Evolutionary conservation across 1,140 invertebrate species (phyloP).

Genomic region (Colletes gigas): DNA sequence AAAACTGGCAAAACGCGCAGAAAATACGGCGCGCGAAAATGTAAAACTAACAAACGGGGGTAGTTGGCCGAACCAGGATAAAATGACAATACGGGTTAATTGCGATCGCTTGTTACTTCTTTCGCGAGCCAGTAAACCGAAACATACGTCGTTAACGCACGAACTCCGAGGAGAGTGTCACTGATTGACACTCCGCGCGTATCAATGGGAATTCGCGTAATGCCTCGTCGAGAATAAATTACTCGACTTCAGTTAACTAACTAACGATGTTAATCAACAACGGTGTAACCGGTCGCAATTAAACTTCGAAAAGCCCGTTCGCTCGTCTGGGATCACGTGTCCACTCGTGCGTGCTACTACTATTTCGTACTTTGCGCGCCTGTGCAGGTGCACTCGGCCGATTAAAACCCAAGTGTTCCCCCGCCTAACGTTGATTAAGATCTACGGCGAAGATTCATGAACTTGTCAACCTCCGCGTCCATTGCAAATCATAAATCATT

Average conservation of each 20-base stretch:
- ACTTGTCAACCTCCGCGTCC: not conserved
- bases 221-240: constrained; percentile 33
- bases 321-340: constrained; percentile 24
- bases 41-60: not conserved
- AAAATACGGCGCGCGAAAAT: not conserved
- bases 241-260: constrained; percentile 37
- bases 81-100: constrained; percentile 11
- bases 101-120: not conserved
- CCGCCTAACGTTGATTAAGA: not conserved
- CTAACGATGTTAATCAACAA: constrained; percentile 52
- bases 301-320: constrained; percentile 40
- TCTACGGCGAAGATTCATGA: not conserved
- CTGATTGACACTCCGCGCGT: constrained; percentile 30
- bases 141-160: constrained; percentile 5
- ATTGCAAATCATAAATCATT: not conserved
- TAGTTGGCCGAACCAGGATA: not conserved
- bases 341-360: constrained; percentile 28
- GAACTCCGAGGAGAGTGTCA: constrained; percentile 9
- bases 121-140: not conserved
- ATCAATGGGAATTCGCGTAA: constrained; percentile 41
- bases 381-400: not conserved
- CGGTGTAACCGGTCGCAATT: constrained; percentile 43
- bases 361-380: constrained; percentile 10
- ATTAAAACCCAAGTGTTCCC: constrained; percentile 14
- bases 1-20: no score